Evolutionary conservation across 2,888 invertebrate genomes (phyloP).

Genomic region (Acanthosepion esculentum): DNA sequence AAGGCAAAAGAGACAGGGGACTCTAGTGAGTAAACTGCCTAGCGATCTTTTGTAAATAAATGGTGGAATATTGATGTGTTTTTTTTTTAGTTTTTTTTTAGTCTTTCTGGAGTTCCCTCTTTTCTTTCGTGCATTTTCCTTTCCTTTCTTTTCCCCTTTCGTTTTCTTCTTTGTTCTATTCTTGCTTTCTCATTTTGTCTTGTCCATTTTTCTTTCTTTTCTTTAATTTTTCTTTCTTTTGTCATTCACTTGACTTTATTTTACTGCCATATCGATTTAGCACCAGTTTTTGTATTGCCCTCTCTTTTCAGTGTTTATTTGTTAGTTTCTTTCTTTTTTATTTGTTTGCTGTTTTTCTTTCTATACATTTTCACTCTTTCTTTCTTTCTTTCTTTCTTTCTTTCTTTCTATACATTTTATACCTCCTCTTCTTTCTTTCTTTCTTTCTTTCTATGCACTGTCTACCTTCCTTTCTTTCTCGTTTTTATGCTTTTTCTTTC

Average conservation of each 20-base stretch:
- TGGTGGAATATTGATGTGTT: too few species aligned
- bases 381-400: too few species aligned
- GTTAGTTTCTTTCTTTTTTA: not conserved
- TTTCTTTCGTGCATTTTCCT: too few species aligned
- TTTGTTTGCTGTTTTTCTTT: not conserved
- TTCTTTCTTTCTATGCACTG: not conserved
- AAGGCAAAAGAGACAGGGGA: too few species aligned
- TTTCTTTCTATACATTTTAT: not conserved
- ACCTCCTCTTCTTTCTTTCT: not conserved
- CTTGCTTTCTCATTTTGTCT: too few species aligned
- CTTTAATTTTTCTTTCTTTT: not conserved
- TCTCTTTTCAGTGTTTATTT: not conserved
- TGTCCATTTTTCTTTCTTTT: not conserved
- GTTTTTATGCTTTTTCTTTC: not conserved
- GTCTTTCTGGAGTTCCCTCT: too few species aligned
- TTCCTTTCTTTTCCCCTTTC: too few species aligned
- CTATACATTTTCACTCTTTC: not conserved
- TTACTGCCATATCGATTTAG: not conserved
- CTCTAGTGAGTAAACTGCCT: too few species aligned
- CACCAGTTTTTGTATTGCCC: too few species aligned
- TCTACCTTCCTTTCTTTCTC: not conserved
- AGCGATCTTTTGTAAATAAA: too few species aligned
- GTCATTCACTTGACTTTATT: not conserved
- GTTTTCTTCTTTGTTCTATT: too few species aligned
- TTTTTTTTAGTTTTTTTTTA: too few species aligned